Percentiles rank a stretch among this genome's conserved stretches.
Conservation (phyloP, 2,888 invertebrate species). For the Desoria tigrina region DNA sequence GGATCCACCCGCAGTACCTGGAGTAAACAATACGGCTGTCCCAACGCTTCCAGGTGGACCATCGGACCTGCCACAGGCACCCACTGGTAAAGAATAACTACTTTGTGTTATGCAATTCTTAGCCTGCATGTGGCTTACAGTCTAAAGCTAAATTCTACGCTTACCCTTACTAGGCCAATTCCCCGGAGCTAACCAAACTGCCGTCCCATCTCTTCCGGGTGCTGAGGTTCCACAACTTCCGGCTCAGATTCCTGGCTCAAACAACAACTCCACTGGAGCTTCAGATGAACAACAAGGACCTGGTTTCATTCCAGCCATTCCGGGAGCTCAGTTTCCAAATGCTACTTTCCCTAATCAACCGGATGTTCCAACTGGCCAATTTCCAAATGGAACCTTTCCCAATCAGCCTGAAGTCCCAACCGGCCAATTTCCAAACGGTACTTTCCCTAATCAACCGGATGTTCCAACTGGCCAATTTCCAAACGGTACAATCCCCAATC, state of each 20-base stretch:
- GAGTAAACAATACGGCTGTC: slow-evolving; percentile 1
- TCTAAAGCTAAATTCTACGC: background rate
- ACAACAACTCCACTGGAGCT: background rate
- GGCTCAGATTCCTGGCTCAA: slow-evolving; percentile 8
- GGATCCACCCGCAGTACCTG: slow-evolving; percentile 1
- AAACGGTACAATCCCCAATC: slow-evolving; percentile 1
- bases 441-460: slow-evolving; percentile 16
- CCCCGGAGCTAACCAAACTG: slow-evolving; percentile 3
- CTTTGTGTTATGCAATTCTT: background rate
- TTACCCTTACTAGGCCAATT: slow-evolving; percentile 1
- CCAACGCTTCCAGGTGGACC: slow-evolving; percentile 14
- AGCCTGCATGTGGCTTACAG: background rate
- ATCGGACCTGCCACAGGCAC: background rate
- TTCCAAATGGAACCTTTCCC: slow-evolving; percentile 16
- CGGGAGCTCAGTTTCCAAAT: slow-evolving; percentile 6
- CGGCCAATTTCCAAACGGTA: background rate
- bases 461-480: slow-evolving; percentile 15
- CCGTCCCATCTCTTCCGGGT: slow-evolving; percentile 16
- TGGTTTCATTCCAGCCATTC: background rate
- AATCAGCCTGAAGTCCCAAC: background rate
- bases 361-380: slow-evolving; percentile 13
- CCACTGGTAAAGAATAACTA: background rate
- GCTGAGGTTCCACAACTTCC: slow-evolving; percentile 2
- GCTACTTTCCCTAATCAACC: slow-evolving; percentile 14
- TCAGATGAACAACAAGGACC: too few species aligned